A percentile compares a stretch with the other conserved stretches of the same genome.
Conservation (phyloP, 2,113 vertebrate genomes). For the Pimephales promelas region DNA sequence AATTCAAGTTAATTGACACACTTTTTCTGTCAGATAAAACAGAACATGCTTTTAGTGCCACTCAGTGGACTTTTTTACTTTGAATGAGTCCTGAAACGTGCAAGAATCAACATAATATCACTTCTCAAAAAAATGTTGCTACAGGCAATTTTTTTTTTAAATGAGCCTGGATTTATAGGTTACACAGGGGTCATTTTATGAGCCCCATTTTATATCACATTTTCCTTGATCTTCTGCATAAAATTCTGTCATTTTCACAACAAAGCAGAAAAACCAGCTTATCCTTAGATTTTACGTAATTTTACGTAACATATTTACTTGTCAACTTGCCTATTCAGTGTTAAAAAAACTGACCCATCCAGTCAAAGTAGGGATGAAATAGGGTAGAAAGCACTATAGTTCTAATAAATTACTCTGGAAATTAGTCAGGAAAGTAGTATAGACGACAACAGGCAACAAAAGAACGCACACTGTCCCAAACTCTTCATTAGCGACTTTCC, state of each 20-base stretch:
- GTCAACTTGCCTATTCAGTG: neutral
- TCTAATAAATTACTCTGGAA: neutral
- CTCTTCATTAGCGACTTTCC: neutral
- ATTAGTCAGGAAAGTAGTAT: neutral
- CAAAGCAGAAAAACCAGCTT: neutral
- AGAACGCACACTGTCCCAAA: neutral
- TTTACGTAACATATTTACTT: neutral
- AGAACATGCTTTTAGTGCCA: too few relatives aligned
- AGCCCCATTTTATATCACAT: neutral
- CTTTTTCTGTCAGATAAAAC: too few relatives aligned
- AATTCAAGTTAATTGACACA: too few relatives aligned
- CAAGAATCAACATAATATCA: too few relatives aligned
- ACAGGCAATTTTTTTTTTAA: too few relatives aligned
- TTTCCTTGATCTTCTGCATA: neutral
- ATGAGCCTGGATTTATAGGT: too few relatives aligned
- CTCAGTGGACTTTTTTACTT: too few relatives aligned
- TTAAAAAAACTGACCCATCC: neutral
- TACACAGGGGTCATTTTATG: neutral
- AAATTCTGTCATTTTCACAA: neutral
- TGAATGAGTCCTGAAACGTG: too few relatives aligned
- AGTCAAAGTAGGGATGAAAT: neutral
- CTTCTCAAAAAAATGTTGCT: too few relatives aligned
- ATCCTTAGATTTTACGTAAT: too few relatives aligned
- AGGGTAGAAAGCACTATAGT: neutral
- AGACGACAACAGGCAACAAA: neutral